A percentile compares a stretch with the other conserved stretches of the same genome.
phyloP scores from a whole-genome alignment of 1,140 invertebrate genomes.

The Panagrolaimus sp. region DNA sequence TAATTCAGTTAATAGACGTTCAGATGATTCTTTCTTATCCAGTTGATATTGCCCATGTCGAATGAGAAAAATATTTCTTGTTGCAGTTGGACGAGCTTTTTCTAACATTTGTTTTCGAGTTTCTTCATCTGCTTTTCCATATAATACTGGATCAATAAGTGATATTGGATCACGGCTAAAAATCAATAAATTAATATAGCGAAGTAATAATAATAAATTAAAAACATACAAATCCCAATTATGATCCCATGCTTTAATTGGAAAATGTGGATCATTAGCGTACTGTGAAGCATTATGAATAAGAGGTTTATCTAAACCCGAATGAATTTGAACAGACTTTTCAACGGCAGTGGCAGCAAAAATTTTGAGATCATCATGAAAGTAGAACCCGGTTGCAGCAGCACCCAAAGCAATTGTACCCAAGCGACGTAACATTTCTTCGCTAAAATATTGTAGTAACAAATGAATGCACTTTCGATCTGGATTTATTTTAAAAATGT shows the following conservation, averaged over 20 bases:
- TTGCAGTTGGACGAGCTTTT: constrained; percentile 67
- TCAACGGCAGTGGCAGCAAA: neutral
- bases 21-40: constrained; percentile 30
- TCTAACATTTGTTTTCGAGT: constrained; percentile 42
- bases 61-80: constrained; percentile 79
- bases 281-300: neutral
- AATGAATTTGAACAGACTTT: neutral
- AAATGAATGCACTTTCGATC: too few relatives aligned
- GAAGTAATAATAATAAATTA: too few relatives aligned
- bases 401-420: neutral
- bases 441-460: too few relatives aligned
- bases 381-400: constrained; percentile 4
- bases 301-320: neutral
- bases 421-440: constrained; percentile 3
- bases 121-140: constrained; percentile 37
- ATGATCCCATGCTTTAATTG: constrained; percentile 32
- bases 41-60: constrained; percentile 73
- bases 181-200: neutral
- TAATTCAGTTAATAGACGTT: constrained; percentile 39
- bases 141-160: constrained; percentile 37
- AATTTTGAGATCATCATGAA: neutral
- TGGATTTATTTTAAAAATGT: too few relatives aligned
- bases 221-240: constrained; percentile 49
- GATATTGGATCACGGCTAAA: constrained; percentile 48
- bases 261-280: neutral